Percentiles rank a stretch among this genome's conserved stretches.
Evolutionary conservation across 2,113 vertebrate species (phyloP).

Genomic region (Boulengeromyrus knoepffleri): DNA sequence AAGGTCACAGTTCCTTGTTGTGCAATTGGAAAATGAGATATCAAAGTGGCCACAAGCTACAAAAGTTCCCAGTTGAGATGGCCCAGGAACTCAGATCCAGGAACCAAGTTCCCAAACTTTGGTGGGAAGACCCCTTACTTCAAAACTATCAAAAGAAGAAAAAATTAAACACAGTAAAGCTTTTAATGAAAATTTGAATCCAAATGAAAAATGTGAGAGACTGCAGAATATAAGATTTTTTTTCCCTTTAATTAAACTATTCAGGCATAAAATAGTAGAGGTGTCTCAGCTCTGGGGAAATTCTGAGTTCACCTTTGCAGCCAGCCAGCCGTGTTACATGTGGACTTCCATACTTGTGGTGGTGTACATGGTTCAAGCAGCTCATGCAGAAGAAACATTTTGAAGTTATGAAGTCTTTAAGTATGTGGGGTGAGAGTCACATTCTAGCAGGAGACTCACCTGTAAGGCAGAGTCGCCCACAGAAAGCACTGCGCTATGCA

Average conservation of each 20-base stretch:
- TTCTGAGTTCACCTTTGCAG: not conserved
- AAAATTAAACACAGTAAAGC: not conserved
- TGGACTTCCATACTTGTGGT: not conserved
- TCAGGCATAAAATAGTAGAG: not conserved
- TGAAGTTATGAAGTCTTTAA: not conserved
- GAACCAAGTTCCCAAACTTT: not conserved
- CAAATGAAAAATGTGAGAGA: not conserved
- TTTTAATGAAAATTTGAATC: not conserved
- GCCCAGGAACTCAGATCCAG: not conserved
- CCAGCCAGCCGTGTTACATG: not conserved
- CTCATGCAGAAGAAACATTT: not conserved
- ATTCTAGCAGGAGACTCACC: constrained; percentile 43
- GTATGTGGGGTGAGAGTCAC: not conserved
- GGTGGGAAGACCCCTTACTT: not conserved
- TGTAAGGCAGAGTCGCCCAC: constrained; percentile 44
- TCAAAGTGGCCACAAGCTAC: not conserved
- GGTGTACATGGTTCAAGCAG: not conserved
- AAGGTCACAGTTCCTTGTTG: not conserved
- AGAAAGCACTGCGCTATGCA: constrained; percentile 43
- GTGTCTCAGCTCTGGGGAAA: not conserved
- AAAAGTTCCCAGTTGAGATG: not conserved
- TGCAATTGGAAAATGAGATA: not conserved
- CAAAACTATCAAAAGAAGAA: not conserved
- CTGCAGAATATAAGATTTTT: not conserved
- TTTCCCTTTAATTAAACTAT: not conserved